phyloP scores from a whole-genome alignment of 2,888 invertebrate genomes.

The Lamellibrachia satsuma region DNA sequence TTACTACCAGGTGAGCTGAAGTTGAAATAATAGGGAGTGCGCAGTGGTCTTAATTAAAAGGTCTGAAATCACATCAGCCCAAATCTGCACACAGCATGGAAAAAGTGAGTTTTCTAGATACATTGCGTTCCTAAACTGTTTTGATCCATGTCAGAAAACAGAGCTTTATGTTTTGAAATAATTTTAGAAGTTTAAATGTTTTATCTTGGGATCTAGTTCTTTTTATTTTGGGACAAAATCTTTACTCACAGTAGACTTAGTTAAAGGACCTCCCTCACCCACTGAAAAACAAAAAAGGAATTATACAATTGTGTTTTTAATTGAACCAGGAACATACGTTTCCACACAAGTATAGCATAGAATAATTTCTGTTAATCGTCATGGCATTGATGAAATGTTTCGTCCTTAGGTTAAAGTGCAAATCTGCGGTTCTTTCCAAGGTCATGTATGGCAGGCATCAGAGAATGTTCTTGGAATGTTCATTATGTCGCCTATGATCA shows the following conservation, averaged over 20 bases:
- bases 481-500: not conserved
- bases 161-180: not conserved
- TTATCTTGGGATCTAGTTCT: not conserved
- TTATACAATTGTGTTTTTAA: not conserved
- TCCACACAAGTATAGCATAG: not conserved
- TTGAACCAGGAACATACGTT: not conserved
- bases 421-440: not conserved
- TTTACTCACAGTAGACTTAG: not conserved
- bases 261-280: not conserved
- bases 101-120: no score
- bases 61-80: no score
- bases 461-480: not conserved
- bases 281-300: not conserved
- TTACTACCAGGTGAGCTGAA: not conserved
- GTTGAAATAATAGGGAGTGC: no score
- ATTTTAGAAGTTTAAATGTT: not conserved
- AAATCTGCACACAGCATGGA: no score
- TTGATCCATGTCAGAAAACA: no score
- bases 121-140: no score
- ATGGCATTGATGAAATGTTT: not conserved
- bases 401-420: not conserved
- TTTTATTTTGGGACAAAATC: no score
- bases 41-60: no score
- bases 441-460: not conserved
- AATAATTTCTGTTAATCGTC: not conserved